A percentile compares a stretch with the other conserved stretches of the same genome.
Conservation (phyloP, 2,113 vertebrate genomes). For the Mus spicilegus region DNA sequence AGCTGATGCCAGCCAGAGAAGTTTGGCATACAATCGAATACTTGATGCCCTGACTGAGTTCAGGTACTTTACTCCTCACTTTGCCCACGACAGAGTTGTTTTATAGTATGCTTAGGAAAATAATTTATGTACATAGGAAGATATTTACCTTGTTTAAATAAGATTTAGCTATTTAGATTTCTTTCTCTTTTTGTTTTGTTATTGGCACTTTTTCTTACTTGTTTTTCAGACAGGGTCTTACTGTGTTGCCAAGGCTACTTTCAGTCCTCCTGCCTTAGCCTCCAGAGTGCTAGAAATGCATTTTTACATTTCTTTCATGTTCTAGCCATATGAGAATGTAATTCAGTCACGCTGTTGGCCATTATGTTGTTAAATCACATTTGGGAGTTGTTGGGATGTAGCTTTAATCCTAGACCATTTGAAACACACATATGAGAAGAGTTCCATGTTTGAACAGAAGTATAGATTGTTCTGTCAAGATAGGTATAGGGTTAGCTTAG, state of each 20-base stretch:
- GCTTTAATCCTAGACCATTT: slow-evolving; percentile 32
- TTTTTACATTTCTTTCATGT: slow-evolving; percentile 33
- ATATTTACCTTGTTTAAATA: slow-evolving; percentile 52
- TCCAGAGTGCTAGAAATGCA: not conserved
- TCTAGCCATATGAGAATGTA: not conserved
- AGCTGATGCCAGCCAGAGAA: slow-evolving; percentile 95
- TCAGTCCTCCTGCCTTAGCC: not conserved
- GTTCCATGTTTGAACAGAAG: not conserved
- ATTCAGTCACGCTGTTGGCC: not conserved
- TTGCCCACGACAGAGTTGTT: slow-evolving; percentile 46
- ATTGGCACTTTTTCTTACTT: not conserved
- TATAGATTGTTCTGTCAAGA: not conserved
- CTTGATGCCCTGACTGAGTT: slow-evolving; percentile 98
- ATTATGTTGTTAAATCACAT: slow-evolving; percentile 33
- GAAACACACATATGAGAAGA: not conserved
- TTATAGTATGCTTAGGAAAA: not conserved
- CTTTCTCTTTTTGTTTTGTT: not conserved
- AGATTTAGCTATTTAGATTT: slow-evolving; percentile 53
- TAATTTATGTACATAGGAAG: slow-evolving; percentile 31
- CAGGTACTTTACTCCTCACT: slow-evolving; percentile 88
- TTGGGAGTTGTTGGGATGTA: not conserved
- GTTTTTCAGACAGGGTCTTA: not conserved
- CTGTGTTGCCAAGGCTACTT: not conserved
- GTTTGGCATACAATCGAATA: slow-evolving; percentile 96
- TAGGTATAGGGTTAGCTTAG: not conserved